Base-by-base conservation (phyloP, 2,113 vertebrate genomes). In the Plectropomus leopardus region DNA sequence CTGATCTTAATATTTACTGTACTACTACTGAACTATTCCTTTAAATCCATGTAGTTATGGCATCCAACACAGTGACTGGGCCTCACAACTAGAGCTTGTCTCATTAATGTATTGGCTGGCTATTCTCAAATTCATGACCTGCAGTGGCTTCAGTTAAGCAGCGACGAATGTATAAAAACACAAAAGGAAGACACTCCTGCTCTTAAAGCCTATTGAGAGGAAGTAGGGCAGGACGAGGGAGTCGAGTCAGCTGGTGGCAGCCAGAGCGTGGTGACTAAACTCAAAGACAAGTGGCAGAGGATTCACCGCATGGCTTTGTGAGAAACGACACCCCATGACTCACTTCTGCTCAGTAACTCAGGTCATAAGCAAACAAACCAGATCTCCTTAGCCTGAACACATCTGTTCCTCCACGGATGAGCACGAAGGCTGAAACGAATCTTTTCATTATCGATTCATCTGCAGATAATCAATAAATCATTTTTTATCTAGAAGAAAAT, bases 291-390 rank as follows among this genome's bases (percentile, higher is more conserved):
- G 68, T 68, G 54, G 61, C 69, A 23, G 30, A 23, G n/a, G 64
- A 44, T 53, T 13, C 55, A 58, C 28, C 11, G 5, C 36, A 26
- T 8, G 21, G 60, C 30, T 54, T 4, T 5, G 36, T 82, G 51
- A 55, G 68, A 60, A 44, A 7, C 14, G 23, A 53, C 64, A 42
- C 53, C 55, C 65, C 19, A 65, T 75, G 78, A 78, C 78, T 89
- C 78, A 80, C 63, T 4, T 74, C 26, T 71, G 36, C 21, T 67
- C 55, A 73, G 1, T 7, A 60, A 65, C 54, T 48, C 61, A 19
- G 47, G 17, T 76, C 44, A 69, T 24, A 23, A 53, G 61, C 48
- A 34, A 28, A 67, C 69, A 60, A 72, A 63, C 0, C 23, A 23
- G 44, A 53, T 70, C 28, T 71, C 45, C 51, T 26, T 6, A 30